phyloP scores from a whole-genome alignment of 2,113 vertebrate species.

The Corynorhinus townsendii region DNA sequence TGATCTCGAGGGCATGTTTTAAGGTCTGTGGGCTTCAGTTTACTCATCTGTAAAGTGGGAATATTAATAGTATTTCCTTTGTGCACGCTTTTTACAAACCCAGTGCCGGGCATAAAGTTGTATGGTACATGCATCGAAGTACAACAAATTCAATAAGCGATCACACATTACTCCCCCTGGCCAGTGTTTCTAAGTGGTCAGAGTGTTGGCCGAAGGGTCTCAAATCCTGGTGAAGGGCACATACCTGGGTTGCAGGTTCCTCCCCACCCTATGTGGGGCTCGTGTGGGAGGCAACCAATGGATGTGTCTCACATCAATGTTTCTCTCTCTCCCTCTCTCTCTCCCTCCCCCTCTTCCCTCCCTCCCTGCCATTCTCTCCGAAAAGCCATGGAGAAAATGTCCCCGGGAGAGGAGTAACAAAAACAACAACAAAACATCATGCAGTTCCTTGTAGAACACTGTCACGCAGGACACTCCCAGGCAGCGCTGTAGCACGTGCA shows the following conservation, averaged over 20 bases:
- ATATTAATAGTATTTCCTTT: background rate
- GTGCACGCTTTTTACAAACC: background rate
- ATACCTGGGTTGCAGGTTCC: too few species aligned
- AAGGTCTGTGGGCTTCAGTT: background rate
- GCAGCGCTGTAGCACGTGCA: background rate
- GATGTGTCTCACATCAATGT: too few species aligned
- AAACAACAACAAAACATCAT: background rate
- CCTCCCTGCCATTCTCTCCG: too few species aligned
- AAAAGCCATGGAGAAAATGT: too few species aligned
- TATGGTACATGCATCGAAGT: background rate
- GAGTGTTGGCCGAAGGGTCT: too few species aligned
- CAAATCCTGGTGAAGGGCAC: too few species aligned
- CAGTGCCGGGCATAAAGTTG: background rate
- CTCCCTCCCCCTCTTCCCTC: too few species aligned
- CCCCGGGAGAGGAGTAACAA: too few species aligned
- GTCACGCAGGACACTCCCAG: rapidly evolving
- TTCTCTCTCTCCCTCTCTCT: too few species aligned
- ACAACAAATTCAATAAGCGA: background rate
- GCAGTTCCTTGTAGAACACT: background rate
- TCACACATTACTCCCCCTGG: background rate
- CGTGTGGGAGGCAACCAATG: too few species aligned
- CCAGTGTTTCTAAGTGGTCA: too few species aligned
- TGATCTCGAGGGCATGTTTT: background rate
- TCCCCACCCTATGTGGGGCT: too few species aligned
- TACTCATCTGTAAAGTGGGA: background rate